Evolutionary conservation across 2,888 invertebrate genomes (phyloP), one percentile per base, ranked within the genome.

Genomic region (Drosophila melanocephala): DNA sequence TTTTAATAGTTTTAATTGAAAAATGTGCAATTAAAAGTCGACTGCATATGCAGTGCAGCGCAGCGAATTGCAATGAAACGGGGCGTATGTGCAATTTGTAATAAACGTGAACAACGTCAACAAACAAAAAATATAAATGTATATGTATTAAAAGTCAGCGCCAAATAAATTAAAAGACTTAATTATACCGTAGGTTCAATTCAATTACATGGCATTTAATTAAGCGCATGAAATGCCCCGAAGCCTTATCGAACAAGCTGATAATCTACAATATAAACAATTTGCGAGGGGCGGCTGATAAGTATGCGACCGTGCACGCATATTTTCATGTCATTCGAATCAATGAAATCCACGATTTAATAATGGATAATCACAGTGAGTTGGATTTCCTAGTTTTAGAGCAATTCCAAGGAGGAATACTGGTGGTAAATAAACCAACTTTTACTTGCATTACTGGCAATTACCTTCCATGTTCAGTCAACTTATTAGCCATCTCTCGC

Each of bases 141-240:
- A 7, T 47, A 7, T 12, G 9, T 65, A 67, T 74, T 65, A 81
- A 76, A 79, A 84, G 81, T 83, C 83, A 71, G 73, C 72, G 58
- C 79, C 74, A 83, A 85, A 85, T 84, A 81, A 87, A 84, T 87
- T 81, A 76, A 84, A 83, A 68, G 85, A 83, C 85, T 87, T 84
- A 78, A 84, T 87, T 87, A 78, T 68, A 60, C 65, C 75, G 69
- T 74, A 74, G 78, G 78, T 84, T 82, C 74, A 84, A 83, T 82
- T 80, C 74, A 78, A 84, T 84, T 81, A 87, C 72, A 82, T 56
- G 76, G 55, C 84, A 83, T 78, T 84, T 76, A 84, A 84, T 87
- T 84, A 82, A 83, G 78, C 81, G 64, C 72, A 75, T 71, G 72
- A 82, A 74, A 56, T 77, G 81, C 56, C n/a, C 55, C 47, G 71